Evolutionary conservation across 2,888 invertebrate species (phyloP).

Genomic region (Leucoptera coffeella): DNA sequence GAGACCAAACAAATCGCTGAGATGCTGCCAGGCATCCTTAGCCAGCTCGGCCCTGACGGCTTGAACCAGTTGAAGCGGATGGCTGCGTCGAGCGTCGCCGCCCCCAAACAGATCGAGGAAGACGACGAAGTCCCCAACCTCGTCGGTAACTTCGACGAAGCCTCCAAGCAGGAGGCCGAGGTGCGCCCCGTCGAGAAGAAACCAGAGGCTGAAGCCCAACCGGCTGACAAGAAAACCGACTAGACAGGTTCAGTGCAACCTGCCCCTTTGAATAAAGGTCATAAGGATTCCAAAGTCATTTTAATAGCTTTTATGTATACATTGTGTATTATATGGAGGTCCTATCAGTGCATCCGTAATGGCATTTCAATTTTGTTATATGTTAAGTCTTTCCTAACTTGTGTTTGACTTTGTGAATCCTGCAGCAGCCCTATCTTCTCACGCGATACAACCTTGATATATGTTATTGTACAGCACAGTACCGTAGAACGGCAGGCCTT

Average conservation of each 20-base stretch:
- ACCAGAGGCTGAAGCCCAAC: constrained; percentile 46
- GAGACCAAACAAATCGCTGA: constrained; percentile 98
- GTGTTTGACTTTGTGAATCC: too few species aligned
- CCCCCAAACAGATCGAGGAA: constrained; percentile 53
- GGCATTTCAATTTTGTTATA: too few species aligned
- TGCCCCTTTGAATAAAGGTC: too few species aligned
- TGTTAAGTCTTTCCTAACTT: too few species aligned
- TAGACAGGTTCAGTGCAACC: constrained; percentile 21
- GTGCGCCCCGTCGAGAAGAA: constrained; percentile 27
- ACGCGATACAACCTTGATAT: too few species aligned
- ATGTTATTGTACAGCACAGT: too few species aligned
- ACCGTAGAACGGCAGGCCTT: too few species aligned
- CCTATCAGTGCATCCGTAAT: too few species aligned
- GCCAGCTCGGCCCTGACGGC: constrained; percentile 95
- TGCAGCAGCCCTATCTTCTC: too few species aligned
- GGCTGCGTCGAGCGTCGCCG: constrained; percentile 63
- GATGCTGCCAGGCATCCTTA: constrained; percentile 96
- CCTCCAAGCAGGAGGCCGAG: constrained; percentile 81
- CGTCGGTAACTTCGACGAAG: constrained; percentile 97
- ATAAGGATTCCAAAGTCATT: too few species aligned
- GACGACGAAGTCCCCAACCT: constrained; percentile 96
- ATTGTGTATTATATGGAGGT: too few species aligned
- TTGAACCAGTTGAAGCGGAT: constrained; percentile 91
- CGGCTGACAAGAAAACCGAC: constrained; percentile 40
- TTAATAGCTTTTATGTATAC: too few species aligned